Base-by-base conservation (phyloP, 2,888 invertebrate genomes). In the Drosophila tanythrix region DNA sequence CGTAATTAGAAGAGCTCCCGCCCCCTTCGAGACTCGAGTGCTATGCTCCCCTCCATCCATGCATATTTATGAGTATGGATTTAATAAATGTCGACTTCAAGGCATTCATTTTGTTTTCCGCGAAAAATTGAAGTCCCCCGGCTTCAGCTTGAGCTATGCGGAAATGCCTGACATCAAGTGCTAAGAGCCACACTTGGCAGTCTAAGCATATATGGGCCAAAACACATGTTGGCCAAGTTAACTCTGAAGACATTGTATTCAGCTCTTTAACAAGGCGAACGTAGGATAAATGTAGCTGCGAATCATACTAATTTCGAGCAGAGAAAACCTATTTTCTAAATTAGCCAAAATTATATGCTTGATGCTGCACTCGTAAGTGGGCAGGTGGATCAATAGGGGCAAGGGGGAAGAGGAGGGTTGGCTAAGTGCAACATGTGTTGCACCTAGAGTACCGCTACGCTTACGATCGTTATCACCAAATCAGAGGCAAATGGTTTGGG, bases 381-480 rank as follows among this genome's bases (percentile, higher is more conserved):
- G 8, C 21, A 21, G 53, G 53, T 21, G 40, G 51, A 15, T 38
- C 25, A 8, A 8, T 25, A 4, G 8, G 3, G 38, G 31, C 43
- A 10, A 33, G n/a, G n/a, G 38, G 43, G 36, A 8, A 8, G 46
- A 46, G 15, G 46, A 15, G 25, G 25, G 15, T 15, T 25, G 36
- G 27, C 8, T 59, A 75, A 81, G 78, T 82, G 89, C 89, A 90
- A 87, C 90, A 87, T 87, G 89, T 90, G 90, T 89, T 88, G 84
- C 78, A 77, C 88, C 74, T 74, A 74, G 67, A 77, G 78, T 82
- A 82, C 85, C 89, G 89, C 88, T 89, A 89, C 76, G 76, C 81
- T 83, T 91, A 86, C 86, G 92, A 92, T 92, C 92, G 93, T 92
- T 92, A 92, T 92, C 92, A 92, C 92, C 89, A 92, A 91, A 92